Conservation (phyloP, 2,797 vertebrate species). For the Numenius phaeopus region DNA sequence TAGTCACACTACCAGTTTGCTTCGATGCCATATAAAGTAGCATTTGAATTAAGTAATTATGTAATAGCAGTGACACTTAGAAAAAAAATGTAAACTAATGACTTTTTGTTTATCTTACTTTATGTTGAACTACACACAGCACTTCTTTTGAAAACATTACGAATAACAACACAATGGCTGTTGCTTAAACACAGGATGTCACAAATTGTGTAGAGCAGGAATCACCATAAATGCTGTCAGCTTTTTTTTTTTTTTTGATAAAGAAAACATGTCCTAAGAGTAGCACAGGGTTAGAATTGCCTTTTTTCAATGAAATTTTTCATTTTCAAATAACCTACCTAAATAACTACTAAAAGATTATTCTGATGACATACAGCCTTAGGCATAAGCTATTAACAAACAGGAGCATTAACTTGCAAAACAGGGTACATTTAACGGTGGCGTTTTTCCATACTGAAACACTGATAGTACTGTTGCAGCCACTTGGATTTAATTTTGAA, state of each 20-base stretch:
- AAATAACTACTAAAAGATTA: not conserved
- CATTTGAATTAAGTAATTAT: not conserved
- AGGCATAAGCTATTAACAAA: not conserved
- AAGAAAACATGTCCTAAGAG: not conserved
- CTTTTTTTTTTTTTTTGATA: not conserved
- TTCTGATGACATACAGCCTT: not conserved
- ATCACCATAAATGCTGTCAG: not conserved
- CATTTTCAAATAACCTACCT: not conserved
- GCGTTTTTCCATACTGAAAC: not conserved
- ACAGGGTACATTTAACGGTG: not conserved
- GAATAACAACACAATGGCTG: not conserved
- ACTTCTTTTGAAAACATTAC: not conserved
- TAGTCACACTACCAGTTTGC: not conserved
- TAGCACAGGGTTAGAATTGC: not conserved
- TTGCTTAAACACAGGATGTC: not conserved
- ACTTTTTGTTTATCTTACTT: not conserved
- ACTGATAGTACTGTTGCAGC: not conserved
- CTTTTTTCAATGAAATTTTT: not conserved
- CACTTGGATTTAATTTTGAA: not conserved
- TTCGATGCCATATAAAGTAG: not conserved
- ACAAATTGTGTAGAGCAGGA: not conserved
- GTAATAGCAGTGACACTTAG: not conserved
- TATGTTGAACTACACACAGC: not conserved
- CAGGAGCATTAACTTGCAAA: not conserved
- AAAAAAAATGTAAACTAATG: not conserved